phyloP scores from a whole-genome alignment of 2,888 invertebrate genomes.

The Orchesella flavescens region DNA sequence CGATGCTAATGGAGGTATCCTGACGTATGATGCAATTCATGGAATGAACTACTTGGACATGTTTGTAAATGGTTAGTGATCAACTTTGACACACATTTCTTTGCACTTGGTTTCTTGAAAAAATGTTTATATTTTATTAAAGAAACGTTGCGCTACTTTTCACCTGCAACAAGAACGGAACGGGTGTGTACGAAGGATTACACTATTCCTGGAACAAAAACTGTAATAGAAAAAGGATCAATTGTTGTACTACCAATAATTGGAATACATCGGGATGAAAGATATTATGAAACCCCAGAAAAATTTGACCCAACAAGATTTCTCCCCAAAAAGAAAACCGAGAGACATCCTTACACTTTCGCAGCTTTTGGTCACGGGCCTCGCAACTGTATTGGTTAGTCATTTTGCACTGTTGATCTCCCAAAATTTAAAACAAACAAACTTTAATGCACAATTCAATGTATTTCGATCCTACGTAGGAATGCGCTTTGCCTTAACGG shows the following conservation, averaged over 20 bases:
- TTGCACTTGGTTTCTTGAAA: background rate
- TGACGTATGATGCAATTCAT: constrained; percentile 62
- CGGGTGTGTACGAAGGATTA: constrained; percentile 75
- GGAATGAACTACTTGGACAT: constrained; percentile 64
- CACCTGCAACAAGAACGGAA: constrained; percentile 75
- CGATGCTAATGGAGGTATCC: constrained; percentile 53
- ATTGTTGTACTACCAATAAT: constrained; percentile 78
- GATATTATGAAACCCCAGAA: constrained; percentile 77
- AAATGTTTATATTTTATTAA: constrained; percentile 23
- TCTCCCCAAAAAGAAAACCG: constrained; percentile 77
- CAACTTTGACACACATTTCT: background rate
- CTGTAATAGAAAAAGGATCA: constrained; percentile 77
- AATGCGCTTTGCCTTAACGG: constrained; percentile 77
- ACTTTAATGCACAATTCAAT: too few relatives aligned
- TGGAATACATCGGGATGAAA: constrained; percentile 78
- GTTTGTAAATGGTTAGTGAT: constrained; percentile 64
- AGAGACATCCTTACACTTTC: constrained; percentile 75
- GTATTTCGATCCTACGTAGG: constrained; percentile 74
- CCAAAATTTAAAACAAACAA: too few relatives aligned
- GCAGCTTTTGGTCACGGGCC: constrained; percentile 74
- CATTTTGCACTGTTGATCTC: too few relatives aligned
- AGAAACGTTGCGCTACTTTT: constrained; percentile 76
- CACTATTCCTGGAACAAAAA: constrained; percentile 76
- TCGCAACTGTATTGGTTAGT: constrained; percentile 28
- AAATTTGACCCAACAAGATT: constrained; percentile 80